These are phyloP conservation scores for Meloidogyne floridensis DNA, from an alignment of 1,140 invertebrate genomes.

Conservation along the genomic window DNA sequence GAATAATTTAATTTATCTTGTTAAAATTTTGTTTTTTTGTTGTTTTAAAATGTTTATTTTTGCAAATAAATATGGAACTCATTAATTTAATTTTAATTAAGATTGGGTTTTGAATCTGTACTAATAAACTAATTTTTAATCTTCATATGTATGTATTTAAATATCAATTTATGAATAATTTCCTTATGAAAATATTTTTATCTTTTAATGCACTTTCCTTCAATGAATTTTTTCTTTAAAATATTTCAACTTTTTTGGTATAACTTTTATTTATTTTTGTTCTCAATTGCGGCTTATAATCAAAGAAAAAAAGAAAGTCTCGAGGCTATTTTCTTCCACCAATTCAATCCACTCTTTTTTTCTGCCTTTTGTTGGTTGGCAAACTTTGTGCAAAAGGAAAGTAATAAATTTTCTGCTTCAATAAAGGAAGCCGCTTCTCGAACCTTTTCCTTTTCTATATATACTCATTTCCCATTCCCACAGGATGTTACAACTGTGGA, in stretches of 20 bases:
- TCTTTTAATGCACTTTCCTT: neutral
- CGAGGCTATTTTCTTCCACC: neutral
- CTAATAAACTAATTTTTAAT: too few species aligned
- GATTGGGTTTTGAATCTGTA: too few species aligned
- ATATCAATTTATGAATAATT: too few species aligned
- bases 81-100: too few species aligned
- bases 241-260: neutral
- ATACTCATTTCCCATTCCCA: neutral
- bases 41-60: too few species aligned
- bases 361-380: neutral
- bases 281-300: neutral
- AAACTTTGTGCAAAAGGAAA: neutral
- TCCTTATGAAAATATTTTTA: too few species aligned
- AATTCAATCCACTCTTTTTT: neutral
- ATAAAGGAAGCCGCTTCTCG: neutral
- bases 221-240: neutral
- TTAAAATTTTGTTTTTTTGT: too few species aligned
- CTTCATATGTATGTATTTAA: too few species aligned
- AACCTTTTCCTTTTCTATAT: neutral
- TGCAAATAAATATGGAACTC: too few species aligned
- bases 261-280: neutral
- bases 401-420: slow-evolving; percentile 9
- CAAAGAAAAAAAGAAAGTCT: neutral
- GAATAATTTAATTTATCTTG: too few species aligned
- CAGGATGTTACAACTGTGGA: neutral